Evolutionary conservation across 2,888 invertebrate species (phyloP).

Genomic region (Drosophila setosimentum): DNA sequence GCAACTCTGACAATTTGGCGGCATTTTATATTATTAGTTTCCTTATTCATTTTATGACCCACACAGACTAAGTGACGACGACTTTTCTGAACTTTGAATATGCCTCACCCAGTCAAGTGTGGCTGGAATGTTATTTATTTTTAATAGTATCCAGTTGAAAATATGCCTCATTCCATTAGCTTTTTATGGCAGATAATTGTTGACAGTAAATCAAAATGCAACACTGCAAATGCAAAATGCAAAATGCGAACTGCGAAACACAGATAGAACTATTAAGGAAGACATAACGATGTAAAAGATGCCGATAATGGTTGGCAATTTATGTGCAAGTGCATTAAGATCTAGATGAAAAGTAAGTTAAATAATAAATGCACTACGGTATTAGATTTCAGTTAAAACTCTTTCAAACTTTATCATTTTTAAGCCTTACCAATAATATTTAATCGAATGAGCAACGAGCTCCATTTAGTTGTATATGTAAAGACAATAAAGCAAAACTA

Average conservation of each 20-base stretch:
- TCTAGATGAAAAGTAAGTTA: neutral
- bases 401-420: neutral
- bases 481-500: neutral
- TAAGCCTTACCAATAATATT: neutral
- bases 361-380: neutral
- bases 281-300: slow-evolving; percentile 13
- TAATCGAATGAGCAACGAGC: neutral
- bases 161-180: slow-evolving; percentile 31
- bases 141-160: slow-evolving; percentile 18
- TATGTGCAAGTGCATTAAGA: slow-evolving; percentile 5
- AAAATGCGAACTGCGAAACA: neutral
- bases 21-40: slow-evolving; percentile 22
- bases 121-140: slow-evolving; percentile 16
- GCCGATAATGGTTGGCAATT: slow-evolving; percentile 29
- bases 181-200: slow-evolving; percentile 58
- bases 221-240: slow-evolving; percentile 15
- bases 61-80: slow-evolving; percentile 58
- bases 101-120: slow-evolving; percentile 51
- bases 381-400: neutral
- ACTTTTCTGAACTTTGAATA: slow-evolving; percentile 15
- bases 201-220: slow-evolving; percentile 47
- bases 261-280: slow-evolving; percentile 37
- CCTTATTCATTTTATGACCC: slow-evolving; percentile 64
- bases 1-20: slow-evolving; percentile 65
- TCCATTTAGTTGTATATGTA: neutral